These are phyloP conservation scores for Coryphaenoides rupestris DNA, from an alignment of 2,113 vertebrate species.

Conservation along the genomic window DNA sequence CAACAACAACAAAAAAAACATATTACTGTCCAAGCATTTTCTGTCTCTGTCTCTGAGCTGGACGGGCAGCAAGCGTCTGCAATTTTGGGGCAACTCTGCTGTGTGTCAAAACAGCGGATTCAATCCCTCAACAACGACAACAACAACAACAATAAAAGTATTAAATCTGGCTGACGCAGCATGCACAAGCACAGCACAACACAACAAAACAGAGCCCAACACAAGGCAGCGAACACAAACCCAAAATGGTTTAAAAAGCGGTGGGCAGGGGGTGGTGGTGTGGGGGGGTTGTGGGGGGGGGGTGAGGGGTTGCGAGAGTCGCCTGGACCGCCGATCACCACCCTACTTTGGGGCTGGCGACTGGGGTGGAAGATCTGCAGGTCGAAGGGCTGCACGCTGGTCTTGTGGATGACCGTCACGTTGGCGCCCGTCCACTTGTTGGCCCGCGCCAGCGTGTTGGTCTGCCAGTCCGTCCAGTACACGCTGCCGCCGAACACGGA, in stretches of 20 bases:
- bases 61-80: background rate
- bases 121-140: too few species aligned
- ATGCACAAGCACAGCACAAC: background rate
- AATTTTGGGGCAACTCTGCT: background rate
- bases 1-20: too few species aligned
- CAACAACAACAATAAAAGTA: background rate
- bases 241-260: too few species aligned
- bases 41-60: background rate
- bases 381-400: slow-evolving; percentile 96
- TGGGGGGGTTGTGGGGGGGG: too few species aligned
- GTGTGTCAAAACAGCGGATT: background rate
- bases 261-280: too few species aligned
- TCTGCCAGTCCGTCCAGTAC: slow-evolving; percentile 98
- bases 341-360: slow-evolving; percentile 90
- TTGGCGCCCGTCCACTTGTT: slow-evolving; percentile 98
- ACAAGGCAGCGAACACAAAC: background rate
- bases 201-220: background rate
- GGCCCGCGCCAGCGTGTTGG: slow-evolving; percentile 95
- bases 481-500: slow-evolving; percentile 94
- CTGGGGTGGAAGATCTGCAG: slow-evolving; percentile 98
- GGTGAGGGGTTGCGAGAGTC: background rate
- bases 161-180: background rate
- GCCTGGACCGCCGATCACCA: background rate
- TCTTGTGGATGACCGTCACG: slow-evolving; percentile 98
- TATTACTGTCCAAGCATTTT: background rate